A percentile compares a stretch with the other conserved stretches of the same genome.
These are phyloP conservation scores for Hypomecis atomaria DNA, from an alignment of 2,888 invertebrate species.

Conservation along the genomic window DNA sequence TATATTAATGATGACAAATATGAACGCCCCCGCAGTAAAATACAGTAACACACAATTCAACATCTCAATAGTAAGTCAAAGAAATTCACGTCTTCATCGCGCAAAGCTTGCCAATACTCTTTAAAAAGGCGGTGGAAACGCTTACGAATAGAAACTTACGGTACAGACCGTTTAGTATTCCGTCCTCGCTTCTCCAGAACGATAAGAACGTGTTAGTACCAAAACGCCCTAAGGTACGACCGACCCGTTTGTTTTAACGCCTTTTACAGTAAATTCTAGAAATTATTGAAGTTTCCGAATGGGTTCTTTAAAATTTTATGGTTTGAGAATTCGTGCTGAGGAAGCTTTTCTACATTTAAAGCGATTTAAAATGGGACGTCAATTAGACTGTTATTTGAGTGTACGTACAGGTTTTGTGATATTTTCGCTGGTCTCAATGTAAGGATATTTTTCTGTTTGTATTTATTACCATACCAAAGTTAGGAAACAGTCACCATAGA, in stretches of 20 bases:
- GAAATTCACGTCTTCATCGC: constrained; percentile 20
- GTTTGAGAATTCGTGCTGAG: constrained; percentile 2
- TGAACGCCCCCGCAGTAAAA: too few species aligned
- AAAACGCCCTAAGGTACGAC: constrained; percentile 47
- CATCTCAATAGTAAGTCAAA: constrained; percentile 11
- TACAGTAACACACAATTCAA: neutral
- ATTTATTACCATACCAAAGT: too few species aligned
- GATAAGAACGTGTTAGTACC: constrained; percentile 52
- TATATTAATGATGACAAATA: too few species aligned
- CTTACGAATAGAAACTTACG: constrained; percentile 40
- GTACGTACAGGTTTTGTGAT: too few species aligned
- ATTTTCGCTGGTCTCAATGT: too few species aligned
- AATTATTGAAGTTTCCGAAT: constrained; percentile 30
- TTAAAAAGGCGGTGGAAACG: constrained; percentile 30
- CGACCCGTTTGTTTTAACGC: constrained; percentile 52
- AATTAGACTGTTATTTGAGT: neutral
- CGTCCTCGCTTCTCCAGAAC: constrained; percentile 53
- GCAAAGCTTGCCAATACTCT: constrained; percentile 27
- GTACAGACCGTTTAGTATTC: constrained; percentile 53
- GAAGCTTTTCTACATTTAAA: neutral
- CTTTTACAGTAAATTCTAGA: constrained; percentile 43
- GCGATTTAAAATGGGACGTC: neutral
- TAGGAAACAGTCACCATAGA: too few species aligned
- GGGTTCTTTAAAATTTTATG: constrained; percentile 25
- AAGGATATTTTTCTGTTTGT: too few species aligned